phyloP scores from a whole-genome alignment of 2,888 invertebrate genomes.

The Orchestes rusci region DNA sequence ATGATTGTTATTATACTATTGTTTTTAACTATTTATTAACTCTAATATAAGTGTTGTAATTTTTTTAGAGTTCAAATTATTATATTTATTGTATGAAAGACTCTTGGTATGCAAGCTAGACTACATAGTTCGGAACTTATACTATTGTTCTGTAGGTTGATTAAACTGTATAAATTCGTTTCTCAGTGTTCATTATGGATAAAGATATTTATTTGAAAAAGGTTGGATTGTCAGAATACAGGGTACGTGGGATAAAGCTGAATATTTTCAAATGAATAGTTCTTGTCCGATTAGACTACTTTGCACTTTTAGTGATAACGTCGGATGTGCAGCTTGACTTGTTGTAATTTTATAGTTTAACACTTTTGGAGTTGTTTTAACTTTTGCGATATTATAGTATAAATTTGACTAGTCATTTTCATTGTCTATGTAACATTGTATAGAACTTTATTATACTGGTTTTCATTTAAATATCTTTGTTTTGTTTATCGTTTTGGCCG shows the following conservation, averaged over 20 bases:
- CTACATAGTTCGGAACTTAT: too few species aligned
- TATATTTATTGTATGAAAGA: too few species aligned
- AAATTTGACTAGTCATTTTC: constrained; percentile 44
- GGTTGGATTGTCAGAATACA: neutral
- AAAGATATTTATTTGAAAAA: constrained; percentile 21
- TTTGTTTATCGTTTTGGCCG: too few species aligned
- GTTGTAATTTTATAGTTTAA: constrained; percentile 41
- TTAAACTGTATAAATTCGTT: too few species aligned
- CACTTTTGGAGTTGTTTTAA: constrained; percentile 30
- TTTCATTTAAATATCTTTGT: constrained; percentile 14
- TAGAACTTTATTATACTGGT: constrained; percentile 39
- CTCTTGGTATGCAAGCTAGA: too few species aligned
- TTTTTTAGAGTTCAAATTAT: too few species aligned
- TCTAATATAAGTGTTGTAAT: constrained; percentile 21
- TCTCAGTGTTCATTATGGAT: too few species aligned
- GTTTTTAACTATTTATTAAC: constrained; percentile 21
- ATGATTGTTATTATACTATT: too few species aligned
- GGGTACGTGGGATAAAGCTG: neutral
- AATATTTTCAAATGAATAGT: too few species aligned
- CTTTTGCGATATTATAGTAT: constrained; percentile 28
- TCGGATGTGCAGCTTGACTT: constrained; percentile 40
- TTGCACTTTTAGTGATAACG: too few species aligned
- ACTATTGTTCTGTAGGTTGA: too few species aligned
- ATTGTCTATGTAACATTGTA: constrained; percentile 41
- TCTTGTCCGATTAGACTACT: too few species aligned